phyloP scores from a whole-genome alignment of 2,797 vertebrate genomes.

The Hypotaenidia philippensis region DNA sequence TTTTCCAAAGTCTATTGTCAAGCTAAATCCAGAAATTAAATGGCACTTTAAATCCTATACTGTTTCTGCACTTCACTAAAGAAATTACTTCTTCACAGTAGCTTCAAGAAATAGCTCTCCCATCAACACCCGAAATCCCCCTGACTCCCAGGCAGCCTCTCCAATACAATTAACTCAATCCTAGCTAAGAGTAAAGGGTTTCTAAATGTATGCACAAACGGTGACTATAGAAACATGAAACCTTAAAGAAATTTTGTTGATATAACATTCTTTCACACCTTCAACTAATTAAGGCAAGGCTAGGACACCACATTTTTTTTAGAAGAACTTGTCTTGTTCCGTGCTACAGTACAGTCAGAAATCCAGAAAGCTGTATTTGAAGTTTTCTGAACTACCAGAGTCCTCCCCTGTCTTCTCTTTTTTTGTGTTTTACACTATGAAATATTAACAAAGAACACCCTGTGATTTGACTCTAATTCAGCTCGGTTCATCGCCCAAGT shows the following conservation, averaged over 20 bases:
- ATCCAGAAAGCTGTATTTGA: not conserved
- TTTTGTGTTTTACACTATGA: not conserved
- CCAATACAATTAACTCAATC: not conserved
- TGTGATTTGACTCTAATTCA: not conserved
- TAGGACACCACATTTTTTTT: not conserved
- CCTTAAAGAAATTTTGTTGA: not conserved
- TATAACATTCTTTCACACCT: not conserved
- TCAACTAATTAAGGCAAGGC: not conserved
- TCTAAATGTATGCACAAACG: not conserved
- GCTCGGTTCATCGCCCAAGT: not conserved
- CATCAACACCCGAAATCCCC: not conserved
- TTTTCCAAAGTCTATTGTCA: not conserved
- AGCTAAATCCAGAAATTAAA: conserved; percentile 30
- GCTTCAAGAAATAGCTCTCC: not conserved
- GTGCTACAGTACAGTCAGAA: not conserved
- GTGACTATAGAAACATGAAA: not conserved
- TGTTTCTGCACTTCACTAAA: not conserved
- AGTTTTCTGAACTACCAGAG: not conserved
- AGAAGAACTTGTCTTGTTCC: not conserved
- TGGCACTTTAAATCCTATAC: not conserved
- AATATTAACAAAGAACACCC: not conserved
- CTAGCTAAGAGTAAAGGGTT: not conserved
- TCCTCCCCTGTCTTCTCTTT: not conserved
- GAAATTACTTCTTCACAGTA: not conserved
- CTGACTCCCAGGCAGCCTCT: not conserved